A percentile compares a stretch with the other conserved stretches of the same genome.
phyloP scores from a whole-genome alignment of 1,140 invertebrate species.

The Ips typographus region DNA sequence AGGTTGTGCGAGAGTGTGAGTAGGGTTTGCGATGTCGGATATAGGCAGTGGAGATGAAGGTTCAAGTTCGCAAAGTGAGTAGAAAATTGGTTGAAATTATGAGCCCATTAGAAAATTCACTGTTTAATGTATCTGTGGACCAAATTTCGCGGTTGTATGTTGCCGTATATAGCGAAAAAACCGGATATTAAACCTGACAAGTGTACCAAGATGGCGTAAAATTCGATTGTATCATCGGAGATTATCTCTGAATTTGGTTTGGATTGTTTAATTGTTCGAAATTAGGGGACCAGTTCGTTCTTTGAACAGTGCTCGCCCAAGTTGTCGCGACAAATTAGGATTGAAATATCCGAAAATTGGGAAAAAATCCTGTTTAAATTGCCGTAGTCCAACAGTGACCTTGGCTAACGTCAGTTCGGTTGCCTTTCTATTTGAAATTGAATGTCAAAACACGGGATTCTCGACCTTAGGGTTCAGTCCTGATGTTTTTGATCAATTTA shows the following conservation, averaged over 20 bases:
- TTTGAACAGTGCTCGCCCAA: too few relatives aligned
- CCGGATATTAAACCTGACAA: constrained; percentile 51
- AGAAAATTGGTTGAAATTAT: constrained; percentile 16
- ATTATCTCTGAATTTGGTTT: constrained; percentile 40
- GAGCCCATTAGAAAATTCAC: background rate
- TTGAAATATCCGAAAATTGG: too few relatives aligned
- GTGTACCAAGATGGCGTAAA: constrained; percentile 55
- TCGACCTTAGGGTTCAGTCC: constrained; percentile 33
- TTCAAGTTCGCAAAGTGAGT: constrained; percentile 71
- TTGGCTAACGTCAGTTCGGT: constrained; percentile 52
- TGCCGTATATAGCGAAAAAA: constrained; percentile 21
- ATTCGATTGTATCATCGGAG: constrained; percentile 40
- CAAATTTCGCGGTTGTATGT: constrained; percentile 16
- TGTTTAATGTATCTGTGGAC: constrained; percentile 11
- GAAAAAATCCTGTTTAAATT: constrained; percentile 31
- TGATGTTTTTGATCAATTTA: constrained; percentile 41
- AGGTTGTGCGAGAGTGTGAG: constrained; percentile 52
- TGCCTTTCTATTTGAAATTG: constrained; percentile 40
- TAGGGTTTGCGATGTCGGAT: constrained; percentile 67
- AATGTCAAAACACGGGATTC: constrained; percentile 40
- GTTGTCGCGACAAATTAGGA: too few relatives aligned
- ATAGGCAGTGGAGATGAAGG: constrained; percentile 71
- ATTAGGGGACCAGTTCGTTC: too few relatives aligned
- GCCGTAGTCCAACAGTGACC: constrained; percentile 51
- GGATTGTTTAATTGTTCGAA: constrained; percentile 34